Evolutionary conservation across 2,797 vertebrate genomes (phyloP).

Genomic region (Eidolon dupreanum): DNA sequence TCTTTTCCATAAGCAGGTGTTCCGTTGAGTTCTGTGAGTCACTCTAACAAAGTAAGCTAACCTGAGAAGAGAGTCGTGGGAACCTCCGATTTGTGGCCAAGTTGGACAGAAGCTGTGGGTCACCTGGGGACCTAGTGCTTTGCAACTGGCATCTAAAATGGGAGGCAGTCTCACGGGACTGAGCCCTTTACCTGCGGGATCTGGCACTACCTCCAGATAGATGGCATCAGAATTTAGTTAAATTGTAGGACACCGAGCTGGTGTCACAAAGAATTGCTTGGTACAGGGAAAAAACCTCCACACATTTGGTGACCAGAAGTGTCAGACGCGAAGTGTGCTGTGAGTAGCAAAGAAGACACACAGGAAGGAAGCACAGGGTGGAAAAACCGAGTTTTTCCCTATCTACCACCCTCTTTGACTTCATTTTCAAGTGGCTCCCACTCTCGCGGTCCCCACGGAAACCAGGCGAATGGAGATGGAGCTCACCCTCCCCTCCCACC

Average conservation of each 20-base stretch:
- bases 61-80: neutral
- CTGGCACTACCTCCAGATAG: neutral
- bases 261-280: neutral
- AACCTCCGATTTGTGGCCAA: neutral
- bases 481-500: no score
- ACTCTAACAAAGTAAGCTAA: neutral
- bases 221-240: neutral
- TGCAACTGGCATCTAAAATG: neutral
- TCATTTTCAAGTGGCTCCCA: neutral
- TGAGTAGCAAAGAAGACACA: neutral
- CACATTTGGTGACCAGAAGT: neutral
- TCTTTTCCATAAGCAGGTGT: neutral
- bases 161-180: neutral
- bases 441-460: neutral
- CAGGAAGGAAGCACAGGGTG: neutral
- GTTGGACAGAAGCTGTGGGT: neutral
- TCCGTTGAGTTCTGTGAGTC: neutral
- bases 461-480: neutral
- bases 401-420: neutral
- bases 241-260: neutral
- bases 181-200: neutral
- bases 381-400: neutral
- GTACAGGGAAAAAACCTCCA: neutral
- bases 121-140: neutral
- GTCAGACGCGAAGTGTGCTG: neutral